These are phyloP conservation scores for Selene dorsalis DNA, from an alignment of 2,797 vertebrate species.

Conservation along the genomic window DNA sequence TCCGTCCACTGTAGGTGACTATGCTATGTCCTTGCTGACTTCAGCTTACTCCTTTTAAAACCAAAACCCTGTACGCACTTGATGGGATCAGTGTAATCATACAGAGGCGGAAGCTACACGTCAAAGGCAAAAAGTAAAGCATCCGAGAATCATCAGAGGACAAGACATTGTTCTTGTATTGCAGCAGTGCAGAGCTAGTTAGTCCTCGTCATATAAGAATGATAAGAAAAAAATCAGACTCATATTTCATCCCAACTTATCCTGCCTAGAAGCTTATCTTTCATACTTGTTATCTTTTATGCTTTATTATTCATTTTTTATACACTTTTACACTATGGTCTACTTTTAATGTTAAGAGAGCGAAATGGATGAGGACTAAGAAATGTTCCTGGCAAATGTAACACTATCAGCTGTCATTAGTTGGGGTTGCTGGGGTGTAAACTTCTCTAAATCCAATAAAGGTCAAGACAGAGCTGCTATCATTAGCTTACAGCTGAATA, in stretches of 20 bases:
- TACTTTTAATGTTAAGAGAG: background rate
- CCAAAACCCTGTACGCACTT: background rate
- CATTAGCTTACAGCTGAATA: background rate
- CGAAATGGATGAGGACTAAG: background rate
- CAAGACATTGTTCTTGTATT: background rate
- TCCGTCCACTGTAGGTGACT: background rate
- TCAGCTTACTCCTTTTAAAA: background rate
- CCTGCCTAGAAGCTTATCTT: background rate
- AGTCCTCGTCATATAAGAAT: background rate
- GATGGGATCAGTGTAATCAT: background rate
- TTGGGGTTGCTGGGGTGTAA: background rate
- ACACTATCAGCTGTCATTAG: background rate
- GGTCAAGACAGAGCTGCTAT: background rate
- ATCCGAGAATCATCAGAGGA: background rate
- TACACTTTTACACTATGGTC: background rate
- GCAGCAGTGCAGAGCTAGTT: background rate
- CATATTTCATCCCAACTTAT: background rate
- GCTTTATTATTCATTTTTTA: background rate
- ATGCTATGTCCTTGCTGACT: background rate
- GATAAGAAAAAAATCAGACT: background rate
- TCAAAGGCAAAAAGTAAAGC: background rate
- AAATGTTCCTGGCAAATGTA: background rate
- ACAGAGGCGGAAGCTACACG: background rate
- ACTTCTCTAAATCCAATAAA: slow-evolving; percentile 1
- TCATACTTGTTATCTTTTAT: background rate